A percentile compares a stretch with the other conserved stretches of the same genome.
Evolutionary conservation across 2,888 invertebrate species (phyloP).

Genomic region (Nipponacmea schrenckii): DNA sequence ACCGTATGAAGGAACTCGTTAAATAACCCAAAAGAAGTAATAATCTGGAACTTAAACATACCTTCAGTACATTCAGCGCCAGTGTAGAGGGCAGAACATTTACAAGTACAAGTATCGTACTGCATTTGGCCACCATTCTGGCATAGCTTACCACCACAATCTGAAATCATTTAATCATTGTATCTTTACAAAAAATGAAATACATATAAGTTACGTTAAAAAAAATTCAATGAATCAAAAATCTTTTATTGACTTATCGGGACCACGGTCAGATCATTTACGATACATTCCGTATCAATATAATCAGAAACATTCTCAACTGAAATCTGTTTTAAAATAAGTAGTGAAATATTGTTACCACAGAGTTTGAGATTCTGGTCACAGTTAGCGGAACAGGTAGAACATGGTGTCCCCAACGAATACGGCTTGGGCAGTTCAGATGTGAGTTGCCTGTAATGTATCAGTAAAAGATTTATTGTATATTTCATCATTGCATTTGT

Average conservation of each 20-base stretch:
- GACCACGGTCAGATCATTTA: too few relatives aligned
- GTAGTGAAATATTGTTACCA: not conserved
- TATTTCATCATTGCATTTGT: too few relatives aligned
- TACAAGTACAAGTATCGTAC: slow-evolving; percentile 43
- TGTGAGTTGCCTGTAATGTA: not conserved
- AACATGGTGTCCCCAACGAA: not conserved
- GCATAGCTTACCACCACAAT: slow-evolving; percentile 49
- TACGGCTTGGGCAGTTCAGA: not conserved
- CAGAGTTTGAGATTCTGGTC: not conserved
- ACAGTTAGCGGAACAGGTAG: not conserved
- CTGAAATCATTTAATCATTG: slow-evolving; percentile 27
- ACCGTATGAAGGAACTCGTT: too few relatives aligned
- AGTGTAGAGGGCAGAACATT: slow-evolving; percentile 39
- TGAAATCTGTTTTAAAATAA: too few relatives aligned
- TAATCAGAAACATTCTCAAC: too few relatives aligned
- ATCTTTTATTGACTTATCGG: too few relatives aligned
- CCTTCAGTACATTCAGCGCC: slow-evolving; percentile 47
- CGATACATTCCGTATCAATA: too few relatives aligned
- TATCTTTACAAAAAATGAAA: too few relatives aligned
- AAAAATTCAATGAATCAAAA: too few relatives aligned
- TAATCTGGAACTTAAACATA: slow-evolving; percentile 26
- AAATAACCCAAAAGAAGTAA: too few relatives aligned
- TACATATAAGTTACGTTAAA: too few relatives aligned
- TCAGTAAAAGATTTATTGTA: too few relatives aligned
- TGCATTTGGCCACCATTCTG: slow-evolving; percentile 49